These are phyloP conservation scores for Amphipoea lucens DNA, from an alignment of 2,888 invertebrate species.

Conservation along the genomic window DNA sequence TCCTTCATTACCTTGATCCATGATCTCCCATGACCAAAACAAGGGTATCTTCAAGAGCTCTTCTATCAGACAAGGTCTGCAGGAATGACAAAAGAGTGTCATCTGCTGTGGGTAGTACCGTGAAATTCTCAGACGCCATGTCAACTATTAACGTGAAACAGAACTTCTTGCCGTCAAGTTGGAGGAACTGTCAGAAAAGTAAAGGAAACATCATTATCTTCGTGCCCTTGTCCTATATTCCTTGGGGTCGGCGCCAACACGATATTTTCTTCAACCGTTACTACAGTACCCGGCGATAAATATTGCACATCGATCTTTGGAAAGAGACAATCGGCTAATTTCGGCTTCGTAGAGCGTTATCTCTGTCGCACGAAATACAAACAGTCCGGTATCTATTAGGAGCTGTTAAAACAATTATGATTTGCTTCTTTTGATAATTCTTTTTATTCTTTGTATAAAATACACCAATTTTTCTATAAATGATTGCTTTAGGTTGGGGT, in stretches of 20 bases:
- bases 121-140: constrained; percentile 96
- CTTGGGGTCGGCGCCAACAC: not conserved
- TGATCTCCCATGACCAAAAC: constrained; percentile 98
- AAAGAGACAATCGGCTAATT: too few relatives aligned
- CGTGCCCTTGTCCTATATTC: not conserved
- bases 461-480: too few relatives aligned
- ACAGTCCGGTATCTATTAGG: too few relatives aligned
- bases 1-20: constrained; percentile 92
- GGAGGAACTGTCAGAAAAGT: constrained; percentile 74
- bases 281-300: too few relatives aligned
- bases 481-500: too few relatives aligned
- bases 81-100: constrained; percentile 93
- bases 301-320: too few relatives aligned
- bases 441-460: too few relatives aligned
- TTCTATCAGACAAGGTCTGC: constrained; percentile 88
- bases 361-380: too few relatives aligned
- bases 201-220: not conserved
- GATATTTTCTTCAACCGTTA: not conserved
- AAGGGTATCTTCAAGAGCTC: constrained; percentile 94
- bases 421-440: too few relatives aligned
- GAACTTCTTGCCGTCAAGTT: constrained; percentile 91
- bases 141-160: constrained; percentile 96
- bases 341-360: too few relatives aligned
- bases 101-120: constrained; percentile 94
- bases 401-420: too few relatives aligned